Evolutionary conservation across 1,140 invertebrate genomes (phyloP).

Genomic region (Ips typographus): DNA sequence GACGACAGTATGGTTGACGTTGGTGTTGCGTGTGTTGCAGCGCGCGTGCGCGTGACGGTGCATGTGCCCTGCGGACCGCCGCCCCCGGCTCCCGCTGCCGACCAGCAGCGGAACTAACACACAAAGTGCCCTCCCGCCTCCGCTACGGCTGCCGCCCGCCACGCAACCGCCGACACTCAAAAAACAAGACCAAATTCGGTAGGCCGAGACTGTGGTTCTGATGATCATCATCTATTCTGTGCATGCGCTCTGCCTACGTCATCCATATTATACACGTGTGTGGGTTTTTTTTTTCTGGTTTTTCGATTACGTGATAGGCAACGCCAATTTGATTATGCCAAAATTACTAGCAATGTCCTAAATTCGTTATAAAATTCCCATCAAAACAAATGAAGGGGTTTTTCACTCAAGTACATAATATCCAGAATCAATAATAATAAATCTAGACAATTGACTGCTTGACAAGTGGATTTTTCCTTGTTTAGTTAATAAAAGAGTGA

Average conservation of each 20-base stretch:
- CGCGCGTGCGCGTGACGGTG: constrained; percentile 57
- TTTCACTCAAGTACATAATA: too few species aligned
- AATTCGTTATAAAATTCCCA: too few species aligned
- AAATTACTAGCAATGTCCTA: too few species aligned
- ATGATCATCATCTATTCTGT: constrained; percentile 14
- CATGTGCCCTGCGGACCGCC: constrained; percentile 53
- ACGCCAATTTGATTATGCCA: too few species aligned
- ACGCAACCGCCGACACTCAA: constrained; percentile 37
- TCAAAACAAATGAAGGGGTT: too few species aligned
- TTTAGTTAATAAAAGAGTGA: too few species aligned
- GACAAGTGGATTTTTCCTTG: too few species aligned
- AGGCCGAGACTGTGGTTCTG: constrained; percentile 40
- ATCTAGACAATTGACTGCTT: too few species aligned
- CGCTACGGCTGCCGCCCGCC: constrained; percentile 48
- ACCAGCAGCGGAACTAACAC: constrained; percentile 49
- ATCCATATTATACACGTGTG: not conserved
- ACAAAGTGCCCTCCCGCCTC: constrained; percentile 37
- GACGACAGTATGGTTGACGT: constrained; percentile 35
- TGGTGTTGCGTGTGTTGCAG: constrained; percentile 56
- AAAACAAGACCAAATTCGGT: constrained; percentile 43
- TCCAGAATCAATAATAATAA: too few species aligned
- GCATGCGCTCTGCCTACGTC: constrained; percentile 19
- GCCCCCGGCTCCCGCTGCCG: constrained; percentile 29
- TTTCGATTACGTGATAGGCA: too few species aligned
- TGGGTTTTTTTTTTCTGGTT: too few species aligned